These are phyloP conservation scores for Brenthis ino DNA, from an alignment of 2,888 invertebrate species.

Conservation along the genomic window DNA sequence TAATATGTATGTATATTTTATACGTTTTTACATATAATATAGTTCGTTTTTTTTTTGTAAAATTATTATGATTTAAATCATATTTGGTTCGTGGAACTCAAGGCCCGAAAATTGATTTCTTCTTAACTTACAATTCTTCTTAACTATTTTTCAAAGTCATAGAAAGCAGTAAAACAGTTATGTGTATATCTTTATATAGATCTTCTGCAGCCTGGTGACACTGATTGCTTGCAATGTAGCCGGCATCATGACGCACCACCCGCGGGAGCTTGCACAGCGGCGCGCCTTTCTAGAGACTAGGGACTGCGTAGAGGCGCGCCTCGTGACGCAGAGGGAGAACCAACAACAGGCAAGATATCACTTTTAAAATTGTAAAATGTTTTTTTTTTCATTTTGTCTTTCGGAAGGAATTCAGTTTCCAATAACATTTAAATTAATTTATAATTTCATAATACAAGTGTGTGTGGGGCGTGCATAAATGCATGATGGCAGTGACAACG, in stretches of 20 bases:
- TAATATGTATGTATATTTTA: too few relatives aligned
- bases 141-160: background rate
- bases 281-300: constrained; percentile 97
- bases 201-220: constrained; percentile 86
- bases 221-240: constrained; percentile 91
- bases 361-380: too few relatives aligned
- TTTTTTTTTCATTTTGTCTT: too few relatives aligned
- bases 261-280: constrained; percentile 93
- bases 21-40: too few relatives aligned
- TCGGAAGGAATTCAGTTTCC: too few relatives aligned
- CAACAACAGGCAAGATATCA: constrained; percentile 91
- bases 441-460: too few relatives aligned
- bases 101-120: background rate
- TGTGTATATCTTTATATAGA: constrained; percentile 70
- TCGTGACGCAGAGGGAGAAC: constrained; percentile 95
- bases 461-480: too few relatives aligned
- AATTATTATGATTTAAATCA: too few relatives aligned
- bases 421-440: too few relatives aligned
- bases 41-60: too few relatives aligned
- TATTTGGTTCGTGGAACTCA: too few relatives aligned
- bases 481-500: too few relatives aligned
- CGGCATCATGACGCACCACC: constrained; percentile 95
- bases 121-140: background rate
- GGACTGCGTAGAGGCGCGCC: constrained; percentile 94
- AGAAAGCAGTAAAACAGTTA: background rate